Base-by-base conservation (phyloP, 1,140 invertebrate species). In the Phenacoccus solenopsis region DNA sequence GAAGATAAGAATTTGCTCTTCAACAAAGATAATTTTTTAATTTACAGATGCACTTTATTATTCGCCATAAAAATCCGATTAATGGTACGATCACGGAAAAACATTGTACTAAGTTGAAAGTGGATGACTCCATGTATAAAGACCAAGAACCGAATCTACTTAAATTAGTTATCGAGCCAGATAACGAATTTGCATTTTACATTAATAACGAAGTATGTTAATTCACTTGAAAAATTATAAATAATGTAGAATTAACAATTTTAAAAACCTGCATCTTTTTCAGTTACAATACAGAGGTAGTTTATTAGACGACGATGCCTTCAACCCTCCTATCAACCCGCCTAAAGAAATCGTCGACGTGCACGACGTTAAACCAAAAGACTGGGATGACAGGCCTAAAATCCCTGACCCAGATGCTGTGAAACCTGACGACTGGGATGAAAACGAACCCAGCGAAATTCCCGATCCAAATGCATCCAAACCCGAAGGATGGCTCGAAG, bases 371-470 rank as follows among this genome's bases (percentile, higher is more conserved):
- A 88, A 96, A 78, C 97, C 97, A 1, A 85, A 85, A 1, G 90
- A 97, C 76, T 99, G 97, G 97, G 97, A 98, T 80, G 95, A 98
- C 74, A 85, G 93, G 73, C 95, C 98, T 79, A 97, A 94, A 81
- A 96, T 97, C 74, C 85, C 92, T 4, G 94, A 97, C 80, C 89
- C 91, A 1, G 85, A 86, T 70, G 90, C 93, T 1, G 80, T 80
- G 0, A 98, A 98, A 78, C 95, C 95, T 7, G 92, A 90, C 0
- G 94, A 98, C 76, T 98, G 94, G 93, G 90, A 98, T 77, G 96
- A 98, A 78, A 87, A 91, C 79, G 94, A 93, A 56, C 91, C 93
- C 1, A 86, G 88, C 16, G 87, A 95, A 76, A 91, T 98, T 70
- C 82, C 91, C 16, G 96, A 99, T 80, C 86, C 91, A 59, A 86